Base-by-base conservation (phyloP, 53 echinoderm and acorn worm genomes). In the Mesocentrotus franciscanus region DNA sequence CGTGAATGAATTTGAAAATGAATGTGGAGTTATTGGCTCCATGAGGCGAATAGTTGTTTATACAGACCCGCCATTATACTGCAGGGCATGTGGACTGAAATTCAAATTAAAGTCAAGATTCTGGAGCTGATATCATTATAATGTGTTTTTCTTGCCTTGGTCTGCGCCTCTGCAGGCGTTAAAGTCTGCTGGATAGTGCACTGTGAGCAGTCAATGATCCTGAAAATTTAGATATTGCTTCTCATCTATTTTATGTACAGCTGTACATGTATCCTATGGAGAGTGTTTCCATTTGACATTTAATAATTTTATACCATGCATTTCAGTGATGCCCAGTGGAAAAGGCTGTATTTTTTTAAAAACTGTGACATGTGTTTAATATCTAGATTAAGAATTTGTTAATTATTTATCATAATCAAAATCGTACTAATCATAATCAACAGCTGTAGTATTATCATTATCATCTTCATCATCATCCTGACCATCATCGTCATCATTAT, bases 61-160 rank as follows among this genome's bases (percentile, higher is more conserved):
- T 58, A 58, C 87, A 87, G 57, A 87, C 27, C 56, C 58, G 27
- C 87, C n/a, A 26, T 87, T 87, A n/a, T 58, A 27, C 87, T 15
- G 2, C 58, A 57, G 58, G 87, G 87, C 87, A 58, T 87, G 29
- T 27, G 59, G 87, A 58, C 87, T 87, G 87, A 87, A 84, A 87
- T 87, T 58, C 59, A 59, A 59, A 87, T 87, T 87, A 87, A 11
- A 87, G 87, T 87, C 87, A 58, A 87, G 87, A 87, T 87, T 87
- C 87, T 29, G 4, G 11, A 20, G 57, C 34, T 87, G 87, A 87
- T 87, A 87, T 87, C 59, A 87, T 87, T 87, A 87, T 87, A 87
- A 87, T 87, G 29, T 87, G 87, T 87, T 87, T 87, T 57, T 87
- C 58, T 58, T 27, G 6, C 59, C 87, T 58, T 57, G 57, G 39